A percentile compares a stretch with the other conserved stretches of the same genome.
phyloP scores from a whole-genome alignment of 2,113 vertebrate genomes.

The Emydura subglobosa region DNA sequence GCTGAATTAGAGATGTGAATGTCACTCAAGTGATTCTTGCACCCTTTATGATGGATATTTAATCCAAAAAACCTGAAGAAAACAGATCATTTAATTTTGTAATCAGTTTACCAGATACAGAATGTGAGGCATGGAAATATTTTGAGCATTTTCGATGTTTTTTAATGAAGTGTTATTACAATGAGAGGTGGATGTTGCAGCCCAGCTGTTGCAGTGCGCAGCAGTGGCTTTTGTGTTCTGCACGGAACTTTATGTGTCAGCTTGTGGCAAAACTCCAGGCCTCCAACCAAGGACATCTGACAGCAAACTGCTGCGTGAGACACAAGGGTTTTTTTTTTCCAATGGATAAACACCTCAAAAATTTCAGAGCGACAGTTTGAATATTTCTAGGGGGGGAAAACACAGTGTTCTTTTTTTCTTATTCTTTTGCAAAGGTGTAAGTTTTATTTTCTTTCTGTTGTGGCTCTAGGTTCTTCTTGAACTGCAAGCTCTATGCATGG shows the following conservation, averaged over 20 bases:
- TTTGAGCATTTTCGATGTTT: slow-evolving; percentile 66
- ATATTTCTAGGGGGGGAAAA: not conserved
- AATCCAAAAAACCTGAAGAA: slow-evolving; percentile 31
- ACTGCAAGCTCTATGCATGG: not conserved
- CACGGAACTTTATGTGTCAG: not conserved
- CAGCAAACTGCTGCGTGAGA: slow-evolving; percentile 18
- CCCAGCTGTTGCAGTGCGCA: slow-evolving; percentile 24
- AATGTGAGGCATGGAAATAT: slow-evolving; percentile 62
- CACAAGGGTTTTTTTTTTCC: not conserved
- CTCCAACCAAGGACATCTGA: not conserved
- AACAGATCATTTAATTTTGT: slow-evolving; percentile 49
- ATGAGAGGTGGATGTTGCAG: slow-evolving; percentile 27
- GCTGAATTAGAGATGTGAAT: slow-evolving; percentile 20
- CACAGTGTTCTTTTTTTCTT: not conserved
- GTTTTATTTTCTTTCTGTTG: not conserved
- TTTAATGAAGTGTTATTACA: slow-evolving; percentile 69
- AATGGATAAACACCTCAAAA: slow-evolving; percentile 22
- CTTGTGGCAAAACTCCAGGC: slow-evolving; percentile 16
- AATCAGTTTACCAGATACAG: slow-evolving; percentile 61
- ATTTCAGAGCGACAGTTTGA: not conserved
- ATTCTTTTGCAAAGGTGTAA: slow-evolving; percentile 12
- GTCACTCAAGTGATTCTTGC: slow-evolving; percentile 32
- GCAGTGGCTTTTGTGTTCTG: slow-evolving; percentile 8
- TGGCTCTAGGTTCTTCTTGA: not conserved
- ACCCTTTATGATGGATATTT: slow-evolving; percentile 40